Evolutionary conservation across 2,113 vertebrate genomes (phyloP), one percentile per base, ranked within the genome.

Genomic region (Gobius niger): DNA sequence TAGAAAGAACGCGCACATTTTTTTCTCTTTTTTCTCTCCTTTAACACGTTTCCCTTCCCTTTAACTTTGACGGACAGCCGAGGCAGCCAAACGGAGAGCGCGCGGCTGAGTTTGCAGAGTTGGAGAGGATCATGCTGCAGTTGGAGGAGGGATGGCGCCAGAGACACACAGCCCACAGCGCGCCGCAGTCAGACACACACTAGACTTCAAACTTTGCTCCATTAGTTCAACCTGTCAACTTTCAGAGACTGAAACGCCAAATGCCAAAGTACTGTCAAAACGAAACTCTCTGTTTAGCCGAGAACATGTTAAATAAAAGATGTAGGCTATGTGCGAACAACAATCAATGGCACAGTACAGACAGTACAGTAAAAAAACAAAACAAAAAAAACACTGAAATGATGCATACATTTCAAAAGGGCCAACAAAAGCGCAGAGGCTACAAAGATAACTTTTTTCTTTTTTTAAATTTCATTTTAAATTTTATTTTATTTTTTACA

Each of bases 61-160:
- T 63, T 68, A 77, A 78, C 68, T 77, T 91, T 96, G 96, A 98
- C 92, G 91, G 95, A 94, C 95, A 93, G 91, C 76, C 85, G 78
- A 49, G 87, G 82, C 89, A 93, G 91, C 94, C 94, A 93, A 90
- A 91, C 89, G 92, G 82, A 77, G 65, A 18, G 46, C 40, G 70
- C 70, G 82, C 75, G 63, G 46, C 50, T 63, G 72, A 44, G 15
- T 56, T 42, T 75, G 49, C 47, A 56, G 53, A 47, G 63, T 9
- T 70, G 81, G 41, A 72, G n/a, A 4, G 68, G 65, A 74, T 76
- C 74, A 78, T 89, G 65, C 82, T 70, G 68, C 66, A 67, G 76
- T 68, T 68, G 52, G 52, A 53, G 81, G 80, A 68, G 81, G 74
- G 90, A 90, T 89, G 90, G 91, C 88, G 90, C 87, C 81, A 88